Evolutionary conservation across 2,113 vertebrate species (phyloP), one percentile per base, ranked within the genome.

Genomic region (Apistogramma diplotaenia): DNA sequence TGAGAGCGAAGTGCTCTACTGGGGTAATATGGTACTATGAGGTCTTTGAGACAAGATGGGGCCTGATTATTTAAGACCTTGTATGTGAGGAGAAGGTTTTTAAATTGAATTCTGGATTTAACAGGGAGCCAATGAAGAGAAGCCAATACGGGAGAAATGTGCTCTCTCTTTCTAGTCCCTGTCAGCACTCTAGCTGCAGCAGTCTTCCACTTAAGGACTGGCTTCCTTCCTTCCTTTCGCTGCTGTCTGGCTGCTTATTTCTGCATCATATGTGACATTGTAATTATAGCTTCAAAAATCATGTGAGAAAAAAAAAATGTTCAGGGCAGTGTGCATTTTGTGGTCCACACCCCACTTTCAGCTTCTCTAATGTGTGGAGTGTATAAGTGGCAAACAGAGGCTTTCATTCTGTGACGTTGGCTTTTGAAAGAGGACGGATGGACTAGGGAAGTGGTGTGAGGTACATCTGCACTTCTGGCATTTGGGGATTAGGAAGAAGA

Each of bases 381-480:
- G 60, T 73, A 86, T 56, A 89, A 92, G 89, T 84, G 76, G 91
- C 85, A 92, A 91, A 90, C 89, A 80, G 62, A 76, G 75, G 58
- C 81, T 84, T 91, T 89, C 81, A 88, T 80, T 88, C 84, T 79
- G 75, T 81, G 76, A 90, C 88, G 83, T 77, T 87, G 86, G 79
- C 71, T 81, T 55, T 59, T 19, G 71, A 78, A 81, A 71, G 57
- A 81, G 54, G 65, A 5, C 37, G 54, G 81, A 55, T 72, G 80
- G 59, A 84, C 19, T 4, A 21, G 55, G 62, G 49, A 73, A 76
- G 40, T n/a, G 40, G 70, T 53, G 84, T 55, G 40, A 80, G 40
- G 53, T 76, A 72, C 87, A 83, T 91, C 76, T 89, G 85, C 31
- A 25, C 19, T 33, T 18, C 73, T 84, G 82, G 67, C 54, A 57